These are phyloP conservation scores for Xiphophorus couchianus DNA, from an alignment of 2,113 vertebrate species.

Conservation along the genomic window DNA sequence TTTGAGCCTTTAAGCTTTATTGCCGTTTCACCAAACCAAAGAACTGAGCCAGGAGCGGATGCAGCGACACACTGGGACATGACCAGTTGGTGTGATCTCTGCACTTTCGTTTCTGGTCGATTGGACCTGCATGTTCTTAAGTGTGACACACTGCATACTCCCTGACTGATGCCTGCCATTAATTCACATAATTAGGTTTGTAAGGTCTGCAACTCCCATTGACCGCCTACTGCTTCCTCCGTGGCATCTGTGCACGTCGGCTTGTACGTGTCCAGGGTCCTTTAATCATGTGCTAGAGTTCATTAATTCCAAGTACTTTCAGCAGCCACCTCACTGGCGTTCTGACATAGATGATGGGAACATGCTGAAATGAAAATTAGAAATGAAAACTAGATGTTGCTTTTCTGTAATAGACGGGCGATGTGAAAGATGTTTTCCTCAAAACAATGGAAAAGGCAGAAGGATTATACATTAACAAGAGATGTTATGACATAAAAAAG, in stretches of 20 bases:
- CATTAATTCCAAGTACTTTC: constrained; percentile 67
- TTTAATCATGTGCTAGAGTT: constrained; percentile 45
- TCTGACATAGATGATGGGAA: constrained; percentile 46
- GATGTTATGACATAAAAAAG: too few relatives aligned
- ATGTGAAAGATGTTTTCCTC: constrained; percentile 9
- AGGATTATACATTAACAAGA: background rate
- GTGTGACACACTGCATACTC: constrained; percentile 30
- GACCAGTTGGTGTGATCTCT: background rate
- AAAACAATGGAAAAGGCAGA: background rate
- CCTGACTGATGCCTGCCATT: constrained; percentile 47
- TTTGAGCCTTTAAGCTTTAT: background rate
- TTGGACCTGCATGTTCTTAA: constrained; percentile 22
- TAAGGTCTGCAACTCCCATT: constrained; percentile 63
- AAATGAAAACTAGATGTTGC: constrained; percentile 34
- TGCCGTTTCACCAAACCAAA: background rate
- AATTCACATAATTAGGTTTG: constrained; percentile 71
- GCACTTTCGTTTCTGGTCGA: background rate
- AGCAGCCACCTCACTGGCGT: constrained; percentile 44
- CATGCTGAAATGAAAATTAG: constrained; percentile 22
- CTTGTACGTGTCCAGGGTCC: constrained; percentile 28
- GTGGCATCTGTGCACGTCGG: constrained; percentile 45
- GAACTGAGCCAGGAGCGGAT: background rate
- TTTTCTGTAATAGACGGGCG: background rate
- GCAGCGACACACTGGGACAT: background rate
- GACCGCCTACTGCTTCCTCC: constrained; percentile 54